These are phyloP conservation scores for Cepaea hortensis DNA, from an alignment of 2,888 invertebrate genomes.

Conservation along the genomic window DNA sequence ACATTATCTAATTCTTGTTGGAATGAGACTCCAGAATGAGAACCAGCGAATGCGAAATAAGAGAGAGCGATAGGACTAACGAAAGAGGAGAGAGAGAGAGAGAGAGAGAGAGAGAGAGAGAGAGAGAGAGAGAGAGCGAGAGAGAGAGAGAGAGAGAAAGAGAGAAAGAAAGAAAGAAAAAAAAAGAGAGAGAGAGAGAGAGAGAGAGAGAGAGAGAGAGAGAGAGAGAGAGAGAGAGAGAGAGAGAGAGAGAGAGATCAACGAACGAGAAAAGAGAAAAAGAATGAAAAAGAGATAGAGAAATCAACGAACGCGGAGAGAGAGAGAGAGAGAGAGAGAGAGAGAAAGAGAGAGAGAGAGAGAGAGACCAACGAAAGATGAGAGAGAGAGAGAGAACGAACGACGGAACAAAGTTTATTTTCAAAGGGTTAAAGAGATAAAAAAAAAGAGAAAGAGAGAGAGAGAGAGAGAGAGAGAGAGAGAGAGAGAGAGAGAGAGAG, in stretches of 20 bases:
- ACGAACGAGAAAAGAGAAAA: background rate
- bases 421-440: background rate
- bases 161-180: background rate
- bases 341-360: background rate
- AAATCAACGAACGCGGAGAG: background rate
- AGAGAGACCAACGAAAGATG: background rate
- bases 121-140: background rate
- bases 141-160: background rate
- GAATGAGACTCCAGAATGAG: too few species aligned
- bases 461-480: background rate
- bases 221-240: background rate
- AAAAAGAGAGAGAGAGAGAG: background rate
- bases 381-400: background rate
- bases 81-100: background rate
- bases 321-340: background rate
- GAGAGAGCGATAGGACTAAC: slow-evolving; percentile 2
- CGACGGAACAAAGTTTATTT: too few species aligned
- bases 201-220: background rate
- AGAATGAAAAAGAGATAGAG: background rate
- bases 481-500: slow-evolving; percentile 11
- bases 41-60: background rate
- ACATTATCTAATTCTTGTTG: too few species aligned
- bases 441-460: slow-evolving; percentile 1
- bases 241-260: background rate
- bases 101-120: background rate